Percentiles rank a stretch among this genome's conserved stretches.
These are phyloP conservation scores for Xestia xanthographa DNA, from an alignment of 2,888 invertebrate species.

Conservation along the genomic window DNA sequence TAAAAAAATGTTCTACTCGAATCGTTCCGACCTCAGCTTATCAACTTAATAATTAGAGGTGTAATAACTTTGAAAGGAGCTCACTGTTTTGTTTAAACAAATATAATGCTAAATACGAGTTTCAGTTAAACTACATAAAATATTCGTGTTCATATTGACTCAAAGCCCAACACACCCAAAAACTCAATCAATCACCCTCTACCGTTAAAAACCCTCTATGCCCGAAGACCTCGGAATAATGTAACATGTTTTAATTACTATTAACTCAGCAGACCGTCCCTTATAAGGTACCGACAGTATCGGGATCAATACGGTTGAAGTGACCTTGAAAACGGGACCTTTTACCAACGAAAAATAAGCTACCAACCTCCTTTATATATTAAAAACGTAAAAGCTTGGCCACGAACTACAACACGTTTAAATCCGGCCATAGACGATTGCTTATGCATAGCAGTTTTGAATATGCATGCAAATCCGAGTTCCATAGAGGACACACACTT, in stretches of 20 bases:
- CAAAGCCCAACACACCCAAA: conserved; percentile 4
- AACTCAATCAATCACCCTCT: conserved; percentile 15
- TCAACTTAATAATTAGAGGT: too few relatives aligned
- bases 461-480: neutral
- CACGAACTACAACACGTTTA: neutral
- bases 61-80: too few relatives aligned
- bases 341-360: conserved; percentile 46
- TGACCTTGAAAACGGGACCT: conserved; percentile 63
- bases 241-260: conserved; percentile 55
- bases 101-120: neutral
- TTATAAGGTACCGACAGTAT: conserved; percentile 34
- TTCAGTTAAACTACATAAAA: neutral
- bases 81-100: too few relatives aligned
- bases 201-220: conserved; percentile 27
- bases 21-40: too few relatives aligned
- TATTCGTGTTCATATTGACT: neutral
- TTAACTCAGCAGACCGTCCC: conserved; percentile 35
- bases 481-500: neutral
- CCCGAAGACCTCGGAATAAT: conserved; percentile 37
- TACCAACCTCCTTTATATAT: conserved; percentile 1
- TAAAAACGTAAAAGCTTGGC: neutral
- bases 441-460: neutral
- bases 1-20: too few relatives aligned
- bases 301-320: conserved; percentile 66
- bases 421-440: neutral